These are phyloP conservation scores for Procapra przewalskii DNA, from an alignment of 2,113 vertebrate species.

Conservation along the genomic window DNA sequence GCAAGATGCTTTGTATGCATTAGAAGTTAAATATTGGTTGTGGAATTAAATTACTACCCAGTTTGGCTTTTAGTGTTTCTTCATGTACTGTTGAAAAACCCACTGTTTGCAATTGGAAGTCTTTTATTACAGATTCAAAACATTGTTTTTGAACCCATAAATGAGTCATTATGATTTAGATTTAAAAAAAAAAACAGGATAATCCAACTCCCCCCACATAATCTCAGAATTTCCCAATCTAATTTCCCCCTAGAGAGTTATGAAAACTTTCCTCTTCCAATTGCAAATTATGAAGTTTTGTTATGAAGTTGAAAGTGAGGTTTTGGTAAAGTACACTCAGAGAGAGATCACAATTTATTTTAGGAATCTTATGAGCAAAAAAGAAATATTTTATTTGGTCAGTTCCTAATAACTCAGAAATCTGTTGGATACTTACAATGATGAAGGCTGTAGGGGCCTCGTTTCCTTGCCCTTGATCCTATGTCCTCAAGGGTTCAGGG, in stretches of 20 bases:
- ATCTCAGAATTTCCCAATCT: background rate
- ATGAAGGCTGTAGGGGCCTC: background rate
- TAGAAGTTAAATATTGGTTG: background rate
- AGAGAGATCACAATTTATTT: background rate
- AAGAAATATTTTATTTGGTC: background rate
- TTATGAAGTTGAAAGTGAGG: background rate
- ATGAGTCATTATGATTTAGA: background rate
- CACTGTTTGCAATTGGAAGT: background rate
- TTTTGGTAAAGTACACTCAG: background rate
- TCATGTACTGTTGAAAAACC: background rate
- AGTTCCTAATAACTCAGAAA: background rate
- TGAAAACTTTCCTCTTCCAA: background rate
- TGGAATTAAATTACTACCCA: background rate
- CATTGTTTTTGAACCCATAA: background rate
- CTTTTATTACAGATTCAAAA: background rate
- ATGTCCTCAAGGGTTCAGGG: background rate
- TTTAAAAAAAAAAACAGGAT: background rate
- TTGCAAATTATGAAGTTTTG: background rate
- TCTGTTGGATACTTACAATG: background rate
- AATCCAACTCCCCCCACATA: background rate
- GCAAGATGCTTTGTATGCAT: background rate
- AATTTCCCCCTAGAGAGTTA: background rate
- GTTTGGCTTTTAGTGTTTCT: background rate
- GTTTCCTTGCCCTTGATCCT: background rate
- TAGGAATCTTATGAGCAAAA: background rate